Evolutionary conservation across 23 tunicate species (phyloP).

Genomic region (Botrylloides violaceus): DNA sequence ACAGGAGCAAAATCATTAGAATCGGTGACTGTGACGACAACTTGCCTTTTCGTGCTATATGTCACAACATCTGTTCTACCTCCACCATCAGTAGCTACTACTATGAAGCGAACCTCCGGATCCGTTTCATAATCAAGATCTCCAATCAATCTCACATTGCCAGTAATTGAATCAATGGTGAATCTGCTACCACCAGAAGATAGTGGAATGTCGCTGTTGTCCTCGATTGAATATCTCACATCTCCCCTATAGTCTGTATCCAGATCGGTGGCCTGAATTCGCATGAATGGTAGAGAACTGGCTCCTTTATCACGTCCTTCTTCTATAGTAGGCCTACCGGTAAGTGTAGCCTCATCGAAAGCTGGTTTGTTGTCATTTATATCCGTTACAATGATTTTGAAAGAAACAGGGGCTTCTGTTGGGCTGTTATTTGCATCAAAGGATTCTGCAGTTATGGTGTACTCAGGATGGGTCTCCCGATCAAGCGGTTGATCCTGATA

Average conservation of each 20-base stretch:
- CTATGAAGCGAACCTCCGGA: conserved; percentile 27
- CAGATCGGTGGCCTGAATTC: conserved; percentile 1
- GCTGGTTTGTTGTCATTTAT: conserved; percentile 57
- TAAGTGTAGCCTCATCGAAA: conserved; percentile 27
- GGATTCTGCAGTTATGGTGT: conserved; percentile 19
- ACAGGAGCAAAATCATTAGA: conserved; percentile 69
- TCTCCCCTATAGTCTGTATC: not conserved
- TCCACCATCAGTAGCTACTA: conserved; percentile 50
- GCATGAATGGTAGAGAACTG: conserved; percentile 1
- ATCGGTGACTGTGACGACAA: conserved; percentile 41
- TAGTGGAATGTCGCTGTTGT: not conserved
- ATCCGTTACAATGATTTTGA: conserved; percentile 35
- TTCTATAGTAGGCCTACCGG: conserved; percentile 31
- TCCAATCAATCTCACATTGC: conserved; percentile 31
- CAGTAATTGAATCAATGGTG: conserved; percentile 5
- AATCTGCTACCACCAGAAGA: not conserved
- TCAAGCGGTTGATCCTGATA: conserved; percentile 31
- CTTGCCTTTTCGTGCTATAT: conserved; percentile 10
- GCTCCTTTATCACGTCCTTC: conserved; percentile 16
- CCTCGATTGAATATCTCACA: conserved; percentile 9
- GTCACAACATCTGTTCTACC: not conserved
- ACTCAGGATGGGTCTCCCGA: conserved; percentile 23
- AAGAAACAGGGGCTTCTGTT: conserved; percentile 8
- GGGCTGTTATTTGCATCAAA: conserved; percentile 9
- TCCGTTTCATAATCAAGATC: conserved; percentile 49